Base-by-base conservation (phyloP, 2,888 invertebrate genomes). In the Cheilosia vulpina region DNA sequence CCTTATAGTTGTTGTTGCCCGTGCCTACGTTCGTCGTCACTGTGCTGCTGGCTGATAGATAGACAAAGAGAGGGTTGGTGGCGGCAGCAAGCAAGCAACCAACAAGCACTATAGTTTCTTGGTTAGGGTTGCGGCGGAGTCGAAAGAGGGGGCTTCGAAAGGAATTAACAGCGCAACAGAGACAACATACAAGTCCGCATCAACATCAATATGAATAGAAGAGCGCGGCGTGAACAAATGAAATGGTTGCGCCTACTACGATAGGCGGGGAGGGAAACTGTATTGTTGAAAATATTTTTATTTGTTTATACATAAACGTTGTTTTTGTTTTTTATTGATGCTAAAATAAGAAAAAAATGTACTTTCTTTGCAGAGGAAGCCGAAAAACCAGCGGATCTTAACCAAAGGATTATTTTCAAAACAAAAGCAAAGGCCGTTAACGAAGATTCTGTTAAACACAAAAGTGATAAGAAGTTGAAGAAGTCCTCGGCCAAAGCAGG, bases 361-460 rank as follows among this genome's bases (percentile, higher is more conserved):
- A 87, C 34, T 88, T 65, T 72, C 65, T 87, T 92, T 92, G 31
- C 91, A 95, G 95, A 94, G 90, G 93, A 93, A 89, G 93, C 93
- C 76, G 93, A 93, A 88, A 92, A 93, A 47, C 94, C 94, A 38
- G 95, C 95, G 47, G 94, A 95, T 91, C 91, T 95, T 87, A 93
- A 89, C 68, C 92, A 94, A 88, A 93, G 93, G 52, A 93, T 95
- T 78, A 92, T 95, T 82, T 95, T 95, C 88, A 93, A 93, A 89
- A 90, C 91, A 1, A 91, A 92, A 87, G 80, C 87, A 45, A 88
- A 88, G 45, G 57, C 82, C 41, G 79, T 80, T 78, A 87, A 88
- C 88, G 87, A 87, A 43, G 58, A 41, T 68, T 75, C 80, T 9
- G 76, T 87, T 80, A 87, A 87, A 65, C 84, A 87, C 72, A 87